Evolutionary conservation across 2,113 vertebrate species (phyloP).

Genomic region (Tachuris rubrigastra): DNA sequence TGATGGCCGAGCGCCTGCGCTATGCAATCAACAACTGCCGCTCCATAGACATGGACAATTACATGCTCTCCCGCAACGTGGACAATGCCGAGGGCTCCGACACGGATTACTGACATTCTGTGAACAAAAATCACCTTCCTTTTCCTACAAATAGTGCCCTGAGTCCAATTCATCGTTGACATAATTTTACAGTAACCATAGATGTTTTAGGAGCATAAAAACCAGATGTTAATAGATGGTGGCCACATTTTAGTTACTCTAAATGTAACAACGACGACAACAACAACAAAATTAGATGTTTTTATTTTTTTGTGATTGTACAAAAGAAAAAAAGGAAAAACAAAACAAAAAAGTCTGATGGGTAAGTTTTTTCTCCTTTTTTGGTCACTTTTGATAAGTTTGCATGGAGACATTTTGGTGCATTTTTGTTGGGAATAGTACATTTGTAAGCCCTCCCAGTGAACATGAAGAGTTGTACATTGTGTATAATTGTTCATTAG

Average conservation of each 20-base stretch:
- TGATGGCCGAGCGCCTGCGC: slow-evolving; percentile 87
- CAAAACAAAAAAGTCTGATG: slow-evolving; percentile 64
- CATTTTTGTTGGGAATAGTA: slow-evolving; percentile 83
- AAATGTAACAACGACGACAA: slow-evolving; percentile 69
- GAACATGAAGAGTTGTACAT: slow-evolving; percentile 89
- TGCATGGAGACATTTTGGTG: slow-evolving; percentile 88
- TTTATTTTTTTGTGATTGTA: slow-evolving; percentile 89
- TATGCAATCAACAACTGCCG: slow-evolving; percentile 90
- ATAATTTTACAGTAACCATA: slow-evolving; percentile 73
- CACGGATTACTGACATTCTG: slow-evolving; percentile 80
- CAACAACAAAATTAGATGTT: slow-evolving; percentile 72
- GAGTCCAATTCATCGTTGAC: slow-evolving; percentile 50
- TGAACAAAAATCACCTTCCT: slow-evolving; percentile 55
- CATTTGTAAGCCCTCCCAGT: slow-evolving; percentile 79
- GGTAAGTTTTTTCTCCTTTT: slow-evolving; percentile 62
- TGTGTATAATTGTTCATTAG: slow-evolving; percentile 99
- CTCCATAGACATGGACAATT: slow-evolving; percentile 90
- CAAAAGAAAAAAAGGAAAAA: slow-evolving; percentile 68
- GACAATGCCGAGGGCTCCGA: slow-evolving; percentile 87
- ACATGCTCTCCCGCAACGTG: slow-evolving; percentile 87
- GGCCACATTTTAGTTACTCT: slow-evolving; percentile 81
- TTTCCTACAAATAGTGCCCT: slow-evolving; percentile 42
- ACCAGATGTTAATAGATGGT: slow-evolving; percentile 65
- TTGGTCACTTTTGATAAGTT: slow-evolving; percentile 84
- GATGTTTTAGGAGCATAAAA: slow-evolving; percentile 77